Percentiles rank a stretch among this genome's conserved stretches.
phyloP scores from a whole-genome alignment of 2,113 vertebrate genomes.

The Lanius collurio region DNA sequence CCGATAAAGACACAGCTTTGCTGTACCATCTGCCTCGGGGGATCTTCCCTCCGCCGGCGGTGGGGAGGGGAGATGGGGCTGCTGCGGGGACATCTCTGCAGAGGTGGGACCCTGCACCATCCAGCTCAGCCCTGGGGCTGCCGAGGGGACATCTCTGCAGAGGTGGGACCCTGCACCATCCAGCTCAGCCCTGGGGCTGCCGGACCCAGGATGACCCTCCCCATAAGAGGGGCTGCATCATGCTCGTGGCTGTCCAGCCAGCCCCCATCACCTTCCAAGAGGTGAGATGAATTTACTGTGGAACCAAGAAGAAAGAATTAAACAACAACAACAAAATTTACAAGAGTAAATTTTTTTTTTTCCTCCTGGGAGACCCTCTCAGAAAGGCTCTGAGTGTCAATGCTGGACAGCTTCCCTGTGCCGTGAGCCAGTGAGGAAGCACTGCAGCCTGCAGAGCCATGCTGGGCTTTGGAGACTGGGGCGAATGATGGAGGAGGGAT shows the following conservation, averaged over 20 bases:
- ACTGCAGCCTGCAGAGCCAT: not conserved
- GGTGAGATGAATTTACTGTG: not conserved
- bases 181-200: fast-evolving
- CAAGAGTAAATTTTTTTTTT: not conserved
- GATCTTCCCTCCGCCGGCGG: fast-evolving
- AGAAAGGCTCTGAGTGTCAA: not conserved
- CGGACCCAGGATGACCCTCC: fast-evolving
- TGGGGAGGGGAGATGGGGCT: fast-evolving
- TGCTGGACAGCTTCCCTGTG: not conserved
- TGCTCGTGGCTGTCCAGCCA: not conserved
- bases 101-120: not conserved
- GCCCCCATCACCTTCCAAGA: not conserved
- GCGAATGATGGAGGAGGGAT: fast-evolving
- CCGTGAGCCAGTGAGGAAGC: not conserved
- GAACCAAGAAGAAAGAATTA: not conserved
- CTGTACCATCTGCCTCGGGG: not conserved
- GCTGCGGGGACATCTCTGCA: fast-evolving
- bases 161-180: fast-evolving
- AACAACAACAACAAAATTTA: not conserved
- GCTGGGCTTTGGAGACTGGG: not conserved
- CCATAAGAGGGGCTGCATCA: fast-evolving
- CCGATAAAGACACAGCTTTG: constrained; percentile 37
- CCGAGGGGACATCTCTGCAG: not conserved
- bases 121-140: fast-evolving
- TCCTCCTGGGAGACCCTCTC: fast-evolving